Evolutionary conservation across 2,797 vertebrate species (phyloP), one percentile per base, ranked within the genome.

Genomic region (Sebastes kiyomatsui): DNA sequence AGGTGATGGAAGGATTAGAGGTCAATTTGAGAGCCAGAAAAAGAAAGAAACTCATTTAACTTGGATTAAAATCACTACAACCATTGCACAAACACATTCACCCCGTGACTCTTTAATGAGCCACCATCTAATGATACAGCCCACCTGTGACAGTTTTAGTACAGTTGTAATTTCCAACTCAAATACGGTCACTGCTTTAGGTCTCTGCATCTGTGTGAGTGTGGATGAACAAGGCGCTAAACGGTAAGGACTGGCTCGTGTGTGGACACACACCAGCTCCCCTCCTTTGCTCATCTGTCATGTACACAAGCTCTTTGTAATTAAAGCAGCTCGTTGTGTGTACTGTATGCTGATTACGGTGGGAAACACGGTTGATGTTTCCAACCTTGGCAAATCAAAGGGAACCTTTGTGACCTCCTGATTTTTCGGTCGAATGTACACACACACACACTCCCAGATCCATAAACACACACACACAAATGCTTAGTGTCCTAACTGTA

Each of bases 341-440:
- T 60, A 46, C 42, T 46, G 8, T 56, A 7, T 59, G 68, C 64
- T 91, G 87, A 92, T 92, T 85, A 87, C 69, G 74, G 77, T 73
- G 80, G 69, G 66, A 18, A 72, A 38, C 79, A 35, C n/a, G 23
- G 82, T 78, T 12, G 30, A 79, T 82, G 83, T 82, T 91, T 87
- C 69, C 87, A 77, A 85, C 88, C 90, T 81, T 70, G 72, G 87
- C 77, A 87, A 91, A 93, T 95, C 87, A 91, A 84, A 93, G 66
- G 20, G 33, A 88, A 81, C 78, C 80, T 78, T 66, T 60, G 18
- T 88, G 86, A 93, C 91, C 91, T 90, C 81, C 35, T 85, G 69
- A 79, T 71, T 85, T 76, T 76, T 87, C 30, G 7, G 22, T 73
- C 10, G 6, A n/a, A 69, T 68, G 49, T 59, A 46, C 75, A 68